Evolutionary conservation across 2,888 invertebrate species (phyloP).

Genomic region (Macroteleia sp.): DNA sequence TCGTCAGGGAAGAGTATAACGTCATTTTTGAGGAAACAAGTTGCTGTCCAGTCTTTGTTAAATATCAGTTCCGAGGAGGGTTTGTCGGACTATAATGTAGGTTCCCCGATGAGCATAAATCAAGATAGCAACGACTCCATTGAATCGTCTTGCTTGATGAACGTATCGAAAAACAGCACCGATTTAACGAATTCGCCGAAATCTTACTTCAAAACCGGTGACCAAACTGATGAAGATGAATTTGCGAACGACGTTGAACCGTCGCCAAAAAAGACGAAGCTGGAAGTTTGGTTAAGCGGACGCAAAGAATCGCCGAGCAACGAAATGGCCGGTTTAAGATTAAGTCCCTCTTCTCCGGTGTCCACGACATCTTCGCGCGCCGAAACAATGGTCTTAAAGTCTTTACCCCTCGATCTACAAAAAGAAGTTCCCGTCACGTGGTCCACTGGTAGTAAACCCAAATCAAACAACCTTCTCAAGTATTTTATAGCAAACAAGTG

Average conservation of each 20-base stretch:
- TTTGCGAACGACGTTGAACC: conserved; percentile 87
- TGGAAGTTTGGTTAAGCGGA: conserved; percentile 85
- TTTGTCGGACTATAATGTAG: conserved; percentile 82
- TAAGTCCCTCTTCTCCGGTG: conserved; percentile 77
- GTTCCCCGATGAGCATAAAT: conserved; percentile 81
- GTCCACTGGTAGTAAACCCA: conserved; percentile 78
- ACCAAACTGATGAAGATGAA: conserved; percentile 74
- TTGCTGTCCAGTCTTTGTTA: conserved; percentile 90
- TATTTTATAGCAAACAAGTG: conserved; percentile 82
- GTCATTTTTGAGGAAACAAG: conserved; percentile 90
- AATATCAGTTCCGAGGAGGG: conserved; percentile 80
- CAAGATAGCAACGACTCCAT: conserved; percentile 79
- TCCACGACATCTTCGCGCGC: conserved; percentile 84
- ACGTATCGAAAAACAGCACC: conserved; percentile 47
- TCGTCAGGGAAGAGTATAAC: conserved; percentile 89
- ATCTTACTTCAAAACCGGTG: conserved; percentile 23
- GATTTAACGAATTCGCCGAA: conserved; percentile 61
- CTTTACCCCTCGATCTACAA: conserved; percentile 89
- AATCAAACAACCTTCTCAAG: conserved; percentile 82
- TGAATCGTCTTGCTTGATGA: conserved; percentile 61
- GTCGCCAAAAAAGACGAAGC: conserved; percentile 89
- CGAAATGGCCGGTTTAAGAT: conserved; percentile 80
- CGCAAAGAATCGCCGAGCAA: conserved; percentile 83
- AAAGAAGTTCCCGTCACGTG: conserved; percentile 86
- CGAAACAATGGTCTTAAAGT: conserved; percentile 88